phyloP scores from a whole-genome alignment of 2,113 vertebrate genomes.

The Actenoides hombroni region DNA sequence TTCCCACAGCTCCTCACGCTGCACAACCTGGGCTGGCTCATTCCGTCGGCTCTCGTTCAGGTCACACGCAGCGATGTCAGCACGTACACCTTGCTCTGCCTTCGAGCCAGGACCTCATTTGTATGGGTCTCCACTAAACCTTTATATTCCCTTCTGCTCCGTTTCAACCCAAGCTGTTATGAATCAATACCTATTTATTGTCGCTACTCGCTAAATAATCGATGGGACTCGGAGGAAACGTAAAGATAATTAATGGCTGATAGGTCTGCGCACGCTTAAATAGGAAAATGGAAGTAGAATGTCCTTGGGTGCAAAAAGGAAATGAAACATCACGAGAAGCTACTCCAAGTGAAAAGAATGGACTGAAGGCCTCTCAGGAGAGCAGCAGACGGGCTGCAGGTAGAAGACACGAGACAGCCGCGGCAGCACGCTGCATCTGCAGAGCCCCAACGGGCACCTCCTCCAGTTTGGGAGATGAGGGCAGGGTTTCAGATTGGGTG shows the following conservation, averaged over 20 bases:
- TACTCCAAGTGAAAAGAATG: background rate
- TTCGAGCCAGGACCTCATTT: conserved; percentile 29
- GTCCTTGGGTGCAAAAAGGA: background rate
- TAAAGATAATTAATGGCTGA: conserved; percentile 29
- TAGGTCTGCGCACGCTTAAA: conserved; percentile 24
- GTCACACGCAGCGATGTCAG: too few species aligned
- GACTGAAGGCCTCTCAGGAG: background rate
- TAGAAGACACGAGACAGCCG: background rate
- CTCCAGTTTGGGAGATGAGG: background rate
- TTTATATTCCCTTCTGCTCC: conserved; percentile 7
- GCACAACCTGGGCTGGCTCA: too few species aligned
- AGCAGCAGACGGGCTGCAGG: conserved; percentile 25
- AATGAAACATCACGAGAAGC: background rate
- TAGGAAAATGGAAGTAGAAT: background rate
- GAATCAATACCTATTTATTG: conserved; percentile 43
- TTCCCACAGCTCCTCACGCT: too few species aligned
- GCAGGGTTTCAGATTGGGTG: background rate
- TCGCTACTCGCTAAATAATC: conserved; percentile 12
- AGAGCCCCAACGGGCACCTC: background rate
- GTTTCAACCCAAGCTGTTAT: background rate
- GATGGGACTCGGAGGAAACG: conserved; percentile 18
- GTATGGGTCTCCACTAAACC: conserved; percentile 35
- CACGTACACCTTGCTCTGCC: background rate
- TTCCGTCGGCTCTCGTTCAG: too few species aligned
- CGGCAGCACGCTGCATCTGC: background rate